These are phyloP conservation scores for Lasioglossum zephyrum DNA, from an alignment of 2,888 invertebrate species.

Conservation along the genomic window DNA sequence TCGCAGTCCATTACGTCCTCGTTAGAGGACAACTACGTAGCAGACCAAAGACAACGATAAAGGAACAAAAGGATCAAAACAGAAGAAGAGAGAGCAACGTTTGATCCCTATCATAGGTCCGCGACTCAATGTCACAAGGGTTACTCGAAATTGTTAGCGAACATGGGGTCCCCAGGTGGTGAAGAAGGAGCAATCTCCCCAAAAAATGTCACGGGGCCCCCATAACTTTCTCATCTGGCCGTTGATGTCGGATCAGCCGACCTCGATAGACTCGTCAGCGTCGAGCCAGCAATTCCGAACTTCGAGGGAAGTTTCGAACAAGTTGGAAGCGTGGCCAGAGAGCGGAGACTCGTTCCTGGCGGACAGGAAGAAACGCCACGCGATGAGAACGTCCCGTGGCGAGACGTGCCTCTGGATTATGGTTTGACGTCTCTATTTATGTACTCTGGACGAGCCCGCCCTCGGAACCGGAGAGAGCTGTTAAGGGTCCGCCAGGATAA, in stretches of 20 bases:
- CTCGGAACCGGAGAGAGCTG: constrained; percentile 10
- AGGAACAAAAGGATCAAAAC: not conserved
- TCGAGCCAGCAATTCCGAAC: constrained; percentile 3
- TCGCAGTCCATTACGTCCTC: not conserved
- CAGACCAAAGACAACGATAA: not conserved
- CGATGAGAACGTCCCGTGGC: constrained; percentile 20
- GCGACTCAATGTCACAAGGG: not conserved
- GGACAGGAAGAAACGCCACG: not conserved
- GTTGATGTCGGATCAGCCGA: not conserved
- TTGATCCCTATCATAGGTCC: not conserved
- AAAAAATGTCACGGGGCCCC: not conserved
- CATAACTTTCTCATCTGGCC: not conserved
- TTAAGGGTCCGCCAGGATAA: constrained; percentile 8
- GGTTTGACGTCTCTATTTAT: constrained; percentile 36
- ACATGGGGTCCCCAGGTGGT: not conserved
- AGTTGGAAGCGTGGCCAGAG: not conserved
- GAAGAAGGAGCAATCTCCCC: not conserved
- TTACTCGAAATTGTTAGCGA: not conserved
- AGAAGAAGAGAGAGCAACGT: not conserved
- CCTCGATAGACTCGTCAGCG: constrained; percentile 8
- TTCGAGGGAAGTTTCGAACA: not conserved
- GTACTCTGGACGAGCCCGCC: constrained; percentile 1
- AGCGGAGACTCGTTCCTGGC: not conserved
- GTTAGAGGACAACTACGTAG: not conserved
- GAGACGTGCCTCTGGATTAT: not conserved